These are phyloP conservation scores for Meleagris gallopavo DNA, from an alignment of 2,113 vertebrate species.

Conservation along the genomic window DNA sequence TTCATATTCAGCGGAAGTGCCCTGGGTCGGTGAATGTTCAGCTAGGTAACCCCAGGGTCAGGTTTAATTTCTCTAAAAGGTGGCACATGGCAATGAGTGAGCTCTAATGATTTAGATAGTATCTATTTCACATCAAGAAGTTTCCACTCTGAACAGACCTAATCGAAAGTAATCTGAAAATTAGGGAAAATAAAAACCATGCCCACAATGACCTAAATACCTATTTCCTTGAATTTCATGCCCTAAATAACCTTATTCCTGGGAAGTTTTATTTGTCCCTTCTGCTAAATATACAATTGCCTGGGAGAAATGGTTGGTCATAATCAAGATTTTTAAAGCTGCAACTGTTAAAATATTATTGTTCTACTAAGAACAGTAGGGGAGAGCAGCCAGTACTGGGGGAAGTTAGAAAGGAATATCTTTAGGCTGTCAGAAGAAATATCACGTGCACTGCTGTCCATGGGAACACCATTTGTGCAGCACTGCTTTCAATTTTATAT, in stretches of 20 bases:
- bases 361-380: conserved; percentile 33
- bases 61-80: conserved; percentile 89
- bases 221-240: conserved; percentile 82
- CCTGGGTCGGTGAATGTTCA: conserved; percentile 86
- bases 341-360: conserved; percentile 73
- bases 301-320: conserved; percentile 68
- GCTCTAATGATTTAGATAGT: conserved; percentile 97
- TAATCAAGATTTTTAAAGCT: conserved; percentile 60
- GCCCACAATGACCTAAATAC: conserved; percentile 81
- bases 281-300: conserved; percentile 72
- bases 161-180: conserved; percentile 89
- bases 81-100: conserved; percentile 89
- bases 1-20: conserved; percentile 90
- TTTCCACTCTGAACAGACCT: conserved; percentile 81
- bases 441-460: background rate
- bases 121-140: conserved; percentile 94
- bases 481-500: background rate
- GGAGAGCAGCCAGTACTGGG: background rate
- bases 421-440: background rate
- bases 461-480: background rate
- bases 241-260: conserved; percentile 78
- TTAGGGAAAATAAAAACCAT: conserved; percentile 88
- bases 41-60: conserved; percentile 87
- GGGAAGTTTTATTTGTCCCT: conserved; percentile 76
- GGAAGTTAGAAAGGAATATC: background rate